Conservation (phyloP, 2,113 vertebrate species). For the Trichechus manatus region DNA sequence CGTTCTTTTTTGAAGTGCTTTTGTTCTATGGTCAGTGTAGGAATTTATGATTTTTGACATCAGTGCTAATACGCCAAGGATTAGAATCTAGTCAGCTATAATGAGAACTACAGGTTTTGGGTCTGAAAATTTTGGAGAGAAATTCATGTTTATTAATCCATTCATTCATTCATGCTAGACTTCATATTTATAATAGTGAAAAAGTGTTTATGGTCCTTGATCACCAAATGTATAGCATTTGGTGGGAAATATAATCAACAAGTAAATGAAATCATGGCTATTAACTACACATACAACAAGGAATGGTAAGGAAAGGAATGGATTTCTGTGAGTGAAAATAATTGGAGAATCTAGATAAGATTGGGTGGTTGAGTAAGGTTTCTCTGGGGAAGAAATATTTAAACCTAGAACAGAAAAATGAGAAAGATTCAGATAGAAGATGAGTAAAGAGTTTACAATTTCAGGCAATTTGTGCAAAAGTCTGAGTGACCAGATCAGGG, state of each 20-base stretch:
- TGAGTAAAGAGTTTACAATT: neutral
- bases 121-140: neutral
- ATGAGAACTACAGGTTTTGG: neutral
- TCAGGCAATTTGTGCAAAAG: neutral
- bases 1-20: neutral
- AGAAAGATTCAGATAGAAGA: neutral
- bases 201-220: neutral
- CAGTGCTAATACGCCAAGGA: neutral
- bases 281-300: neutral
- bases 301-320: neutral
- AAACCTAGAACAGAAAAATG: neutral
- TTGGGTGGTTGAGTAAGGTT: neutral
- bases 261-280: neutral
- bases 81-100: neutral
- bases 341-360: neutral
- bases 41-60: neutral
- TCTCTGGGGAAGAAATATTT: neutral
- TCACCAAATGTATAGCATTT: neutral
- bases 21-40: neutral
- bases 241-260: neutral
- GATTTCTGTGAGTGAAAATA: neutral
- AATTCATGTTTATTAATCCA: neutral
- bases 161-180: neutral
- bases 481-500: neutral
- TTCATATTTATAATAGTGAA: neutral